Conservation (phyloP, 1,140 invertebrate species). For the Bombus vancouverensis region DNA sequence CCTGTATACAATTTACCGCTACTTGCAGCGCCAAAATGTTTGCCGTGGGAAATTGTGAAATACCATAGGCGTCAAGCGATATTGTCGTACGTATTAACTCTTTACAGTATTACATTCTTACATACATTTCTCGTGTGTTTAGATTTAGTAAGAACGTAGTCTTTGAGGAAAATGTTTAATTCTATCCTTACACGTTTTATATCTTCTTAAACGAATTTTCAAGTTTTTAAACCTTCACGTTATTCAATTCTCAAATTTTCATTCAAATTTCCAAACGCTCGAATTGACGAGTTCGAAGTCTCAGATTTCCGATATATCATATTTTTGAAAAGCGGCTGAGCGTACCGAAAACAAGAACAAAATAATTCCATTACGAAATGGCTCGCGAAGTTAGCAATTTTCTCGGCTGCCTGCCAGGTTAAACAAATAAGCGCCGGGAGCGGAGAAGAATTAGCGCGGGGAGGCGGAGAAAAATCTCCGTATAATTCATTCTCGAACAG, state of each 20-base stretch:
- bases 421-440: background rate
- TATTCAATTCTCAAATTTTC: too few relatives aligned
- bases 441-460: background rate
- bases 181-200: too few relatives aligned
- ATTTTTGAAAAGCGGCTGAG: background rate
- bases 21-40: background rate
- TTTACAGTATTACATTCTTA: background rate
- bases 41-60: background rate
- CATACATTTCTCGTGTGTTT: background rate
- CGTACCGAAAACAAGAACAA: background rate
- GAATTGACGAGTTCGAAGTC: too few relatives aligned
- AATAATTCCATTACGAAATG: background rate
- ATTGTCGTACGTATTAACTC: background rate
- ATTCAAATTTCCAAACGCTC: too few relatives aligned
- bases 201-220: too few relatives aligned
- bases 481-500: conserved; percentile 12
- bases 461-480: background rate
- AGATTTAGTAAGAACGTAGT: too few relatives aligned
- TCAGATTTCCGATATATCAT: too few relatives aligned
- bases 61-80: background rate
- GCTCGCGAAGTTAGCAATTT: background rate
- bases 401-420: background rate
- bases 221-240: too few relatives aligned
- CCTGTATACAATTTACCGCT: conserved; percentile 16
- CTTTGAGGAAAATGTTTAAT: too few relatives aligned